Percentiles rank a stretch among this genome's conserved stretches.
Conservation (phyloP, 2,113 vertebrate genomes). For the Rissa tridactyla region DNA sequence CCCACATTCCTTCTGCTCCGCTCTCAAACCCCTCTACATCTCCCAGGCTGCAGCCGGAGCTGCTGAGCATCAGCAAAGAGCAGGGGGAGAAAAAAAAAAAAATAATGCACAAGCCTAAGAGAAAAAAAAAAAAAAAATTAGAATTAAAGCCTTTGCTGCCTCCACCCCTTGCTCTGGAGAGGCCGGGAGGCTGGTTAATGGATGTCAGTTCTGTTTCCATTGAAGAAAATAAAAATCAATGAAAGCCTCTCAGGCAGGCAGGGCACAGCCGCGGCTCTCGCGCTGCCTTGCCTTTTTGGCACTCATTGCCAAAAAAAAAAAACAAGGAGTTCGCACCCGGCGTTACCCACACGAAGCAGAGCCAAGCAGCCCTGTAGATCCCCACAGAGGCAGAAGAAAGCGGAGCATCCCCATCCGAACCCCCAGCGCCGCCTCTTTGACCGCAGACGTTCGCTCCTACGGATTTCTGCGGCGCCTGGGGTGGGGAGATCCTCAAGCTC, state of each 20-base stretch:
- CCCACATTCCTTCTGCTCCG: fast-evolving
- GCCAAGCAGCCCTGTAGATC: background rate
- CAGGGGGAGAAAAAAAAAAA: background rate
- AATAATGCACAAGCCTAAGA: background rate
- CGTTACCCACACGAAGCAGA: background rate
- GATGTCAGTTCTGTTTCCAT: conserved; percentile 55
- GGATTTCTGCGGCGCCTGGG: background rate
- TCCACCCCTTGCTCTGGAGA: background rate
- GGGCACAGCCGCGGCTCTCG: background rate
- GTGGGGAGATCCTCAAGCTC: background rate
- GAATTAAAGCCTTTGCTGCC: background rate
- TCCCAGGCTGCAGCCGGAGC: background rate
- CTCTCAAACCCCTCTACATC: background rate
- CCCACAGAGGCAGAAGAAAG: background rate
- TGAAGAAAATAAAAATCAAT: conserved; percentile 75
- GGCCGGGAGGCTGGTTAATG: conserved; percentile 51
- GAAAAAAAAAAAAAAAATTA: background rate
- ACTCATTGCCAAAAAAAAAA: background rate
- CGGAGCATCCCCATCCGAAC: background rate
- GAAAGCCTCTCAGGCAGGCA: conserved; percentile 61
- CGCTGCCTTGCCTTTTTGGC: background rate
- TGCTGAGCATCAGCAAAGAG: background rate
- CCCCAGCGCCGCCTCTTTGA: background rate
- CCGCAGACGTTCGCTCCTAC: background rate
- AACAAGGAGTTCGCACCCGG: background rate